Base-by-base conservation (phyloP, 2,888 invertebrate species). In the Meteorus colon region DNA sequence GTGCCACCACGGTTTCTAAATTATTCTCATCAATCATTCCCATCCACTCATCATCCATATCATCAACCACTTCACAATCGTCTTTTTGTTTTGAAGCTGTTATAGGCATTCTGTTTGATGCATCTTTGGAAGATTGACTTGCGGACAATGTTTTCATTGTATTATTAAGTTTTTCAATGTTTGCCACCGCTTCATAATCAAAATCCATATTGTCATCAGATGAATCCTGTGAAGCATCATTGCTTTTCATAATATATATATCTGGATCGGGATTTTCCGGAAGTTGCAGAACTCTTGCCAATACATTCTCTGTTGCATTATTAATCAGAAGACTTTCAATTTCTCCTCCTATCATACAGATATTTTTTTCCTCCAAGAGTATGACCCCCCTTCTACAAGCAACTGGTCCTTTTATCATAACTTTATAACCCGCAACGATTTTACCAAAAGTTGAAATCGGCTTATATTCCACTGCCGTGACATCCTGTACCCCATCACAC, bases 401-500 rank as follows among this genome's bases (percentile, higher is more conserved):
- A n/a, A 96, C 89, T 10, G 94, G 94, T 0, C 95, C 95, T 89
- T 91, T 92, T 16, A 96, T 90, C 80, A 93, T 90, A 29, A 94
- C 83, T 91, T 95, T 93, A 75, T 91, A 91, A 0, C 94, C 94
- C 0, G 94, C 94, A 51, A 86, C 77, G 37, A 88, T 77, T 82
- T 92, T 90, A 83, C 90, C 91, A 41, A 94, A 87, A 80, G 90
- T 91, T 69, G 91, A 87, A 89, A 94, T 92, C 0, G 92, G 91
- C 81, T 90, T 91, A 84, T 94, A 94, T 87, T 96, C 96, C 84
- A 96, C 93, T 0, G 92, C 96, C 73, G 91, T 90, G 51, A 96
- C 87, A 80, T 93, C 91, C 87, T 94, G 94, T 0, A 92, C 90
- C 16, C 96, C 96, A 91, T 96, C 96, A 4, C 95, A 95, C 79